phyloP scores from a whole-genome alignment of 2,113 vertebrate genomes.

The Lepidothrix coronata region DNA sequence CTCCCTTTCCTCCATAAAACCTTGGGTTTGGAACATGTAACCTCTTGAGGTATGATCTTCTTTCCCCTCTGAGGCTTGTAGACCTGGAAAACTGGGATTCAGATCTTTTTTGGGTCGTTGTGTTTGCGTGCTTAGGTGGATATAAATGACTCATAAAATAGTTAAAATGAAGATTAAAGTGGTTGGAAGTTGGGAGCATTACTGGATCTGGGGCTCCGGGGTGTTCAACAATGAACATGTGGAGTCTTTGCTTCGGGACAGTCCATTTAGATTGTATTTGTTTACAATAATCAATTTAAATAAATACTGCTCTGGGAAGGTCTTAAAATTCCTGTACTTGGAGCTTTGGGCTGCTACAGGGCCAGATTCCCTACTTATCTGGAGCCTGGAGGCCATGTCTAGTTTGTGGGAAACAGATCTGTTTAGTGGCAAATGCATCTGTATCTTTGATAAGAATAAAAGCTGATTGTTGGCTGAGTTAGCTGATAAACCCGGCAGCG shows the following conservation, averaged over 20 bases:
- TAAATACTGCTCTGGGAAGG: not conserved
- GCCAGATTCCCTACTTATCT: not conserved
- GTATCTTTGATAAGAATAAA: not conserved
- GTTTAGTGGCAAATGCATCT: not conserved
- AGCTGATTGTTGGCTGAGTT: not conserved
- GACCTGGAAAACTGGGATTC: not conserved
- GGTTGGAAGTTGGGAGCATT: not conserved
- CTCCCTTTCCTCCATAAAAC: not conserved
- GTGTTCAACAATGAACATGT: not conserved
- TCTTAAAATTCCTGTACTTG: constrained; percentile 25
- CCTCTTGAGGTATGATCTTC: not conserved
- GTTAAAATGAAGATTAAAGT: not conserved
- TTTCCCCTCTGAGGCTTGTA: not conserved
- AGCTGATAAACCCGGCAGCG: not conserved
- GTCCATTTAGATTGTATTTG: not conserved
- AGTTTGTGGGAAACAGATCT: not conserved
- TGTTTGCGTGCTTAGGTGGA: not conserved
- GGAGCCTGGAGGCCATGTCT: not conserved
- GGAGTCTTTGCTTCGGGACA: not conserved
- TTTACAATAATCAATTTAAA: not conserved
- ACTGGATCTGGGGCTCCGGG: not conserved
- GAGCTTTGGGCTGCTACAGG: not conserved
- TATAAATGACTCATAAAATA: not conserved
- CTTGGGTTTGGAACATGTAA: fast-evolving
- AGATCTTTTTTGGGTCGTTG: not conserved